Evolutionary conservation across 1,140 invertebrate genomes (phyloP).

Genomic region (Ephestia elutella): DNA sequence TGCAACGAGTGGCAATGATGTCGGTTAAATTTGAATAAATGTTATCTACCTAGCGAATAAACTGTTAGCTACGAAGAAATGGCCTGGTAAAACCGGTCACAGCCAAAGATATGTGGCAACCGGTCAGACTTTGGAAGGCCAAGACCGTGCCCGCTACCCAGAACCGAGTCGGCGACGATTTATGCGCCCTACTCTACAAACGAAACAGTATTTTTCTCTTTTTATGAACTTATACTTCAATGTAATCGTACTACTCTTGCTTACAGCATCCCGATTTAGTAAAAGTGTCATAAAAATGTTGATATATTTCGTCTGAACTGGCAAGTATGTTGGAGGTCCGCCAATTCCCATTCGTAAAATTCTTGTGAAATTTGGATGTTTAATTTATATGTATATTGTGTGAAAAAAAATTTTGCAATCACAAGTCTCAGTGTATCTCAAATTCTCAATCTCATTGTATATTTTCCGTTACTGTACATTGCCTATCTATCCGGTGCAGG

Average conservation of each 20-base stretch:
- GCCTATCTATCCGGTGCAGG: background rate
- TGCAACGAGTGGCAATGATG: too few relatives aligned
- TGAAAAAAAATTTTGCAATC: background rate
- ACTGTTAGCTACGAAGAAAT: conserved; percentile 48
- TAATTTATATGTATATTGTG: too few relatives aligned
- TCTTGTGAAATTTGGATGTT: conserved; percentile 11
- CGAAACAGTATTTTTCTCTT: conserved; percentile 23
- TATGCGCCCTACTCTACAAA: conserved; percentile 57
- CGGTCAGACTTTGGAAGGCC: conserved; percentile 61
- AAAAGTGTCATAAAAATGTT: background rate
- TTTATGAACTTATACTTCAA: background rate
- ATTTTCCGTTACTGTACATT: background rate
- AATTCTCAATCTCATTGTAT: conserved; percentile 11
- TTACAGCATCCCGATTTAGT: background rate
- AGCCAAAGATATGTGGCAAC: conserved; percentile 69
- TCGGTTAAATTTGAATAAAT: conserved; percentile 16
- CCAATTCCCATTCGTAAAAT: conserved; percentile 26
- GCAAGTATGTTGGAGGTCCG: conserved; percentile 23
- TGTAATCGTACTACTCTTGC: background rate
- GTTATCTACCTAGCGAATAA: conserved; percentile 28
- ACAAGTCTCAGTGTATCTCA: background rate
- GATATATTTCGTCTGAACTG: conserved; percentile 9
- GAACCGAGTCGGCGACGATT: conserved; percentile 27
- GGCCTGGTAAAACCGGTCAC: conserved; percentile 59
- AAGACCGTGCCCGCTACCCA: conserved; percentile 31